Conservation (phyloP, 1,140 invertebrate genomes). For the Lasaia peninsularis region DNA sequence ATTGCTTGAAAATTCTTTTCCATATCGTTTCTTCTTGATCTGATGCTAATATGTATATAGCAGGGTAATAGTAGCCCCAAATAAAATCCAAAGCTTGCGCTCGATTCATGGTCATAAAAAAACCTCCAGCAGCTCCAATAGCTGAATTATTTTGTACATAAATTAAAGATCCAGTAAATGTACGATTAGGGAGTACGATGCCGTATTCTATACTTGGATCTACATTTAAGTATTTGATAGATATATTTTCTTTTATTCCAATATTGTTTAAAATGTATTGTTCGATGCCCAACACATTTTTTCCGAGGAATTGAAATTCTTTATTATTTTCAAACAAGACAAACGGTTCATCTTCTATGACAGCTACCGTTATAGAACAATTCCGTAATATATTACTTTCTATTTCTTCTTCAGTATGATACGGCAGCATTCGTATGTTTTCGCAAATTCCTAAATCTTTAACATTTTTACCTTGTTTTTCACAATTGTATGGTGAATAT, state of each 20-base stretch:
- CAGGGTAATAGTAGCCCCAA: constrained; percentile 6
- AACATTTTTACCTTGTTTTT: neutral
- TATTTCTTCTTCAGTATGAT: neutral
- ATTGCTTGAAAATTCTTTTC: constrained; percentile 9
- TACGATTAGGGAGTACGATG: constrained; percentile 3
- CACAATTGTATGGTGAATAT: constrained; percentile 1
- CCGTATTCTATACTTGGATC: neutral
- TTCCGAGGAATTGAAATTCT: constrained; percentile 9
- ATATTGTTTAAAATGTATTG: constrained; percentile 12
- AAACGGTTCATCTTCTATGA: constrained; percentile 8
- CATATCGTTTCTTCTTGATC: constrained; percentile 1
- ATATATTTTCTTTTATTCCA: constrained; percentile 3
- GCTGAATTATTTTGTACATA: constrained; percentile 13
- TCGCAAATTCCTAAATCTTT: constrained; percentile 10
- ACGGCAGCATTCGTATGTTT: neutral
- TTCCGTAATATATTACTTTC: neutral
- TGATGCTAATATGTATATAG: constrained; percentile 4
- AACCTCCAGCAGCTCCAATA: neutral
- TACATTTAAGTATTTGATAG: constrained; percentile 8
- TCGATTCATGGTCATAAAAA: constrained; percentile 5
- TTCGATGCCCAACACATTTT: constrained; percentile 2
- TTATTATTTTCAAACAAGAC: constrained; percentile 7
- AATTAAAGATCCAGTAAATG: neutral
- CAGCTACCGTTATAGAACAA: constrained; percentile 6
- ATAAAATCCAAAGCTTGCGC: constrained; percentile 1